Base-by-base conservation (phyloP, 1,140 invertebrate species). In the Psilanteris sp. region DNA sequence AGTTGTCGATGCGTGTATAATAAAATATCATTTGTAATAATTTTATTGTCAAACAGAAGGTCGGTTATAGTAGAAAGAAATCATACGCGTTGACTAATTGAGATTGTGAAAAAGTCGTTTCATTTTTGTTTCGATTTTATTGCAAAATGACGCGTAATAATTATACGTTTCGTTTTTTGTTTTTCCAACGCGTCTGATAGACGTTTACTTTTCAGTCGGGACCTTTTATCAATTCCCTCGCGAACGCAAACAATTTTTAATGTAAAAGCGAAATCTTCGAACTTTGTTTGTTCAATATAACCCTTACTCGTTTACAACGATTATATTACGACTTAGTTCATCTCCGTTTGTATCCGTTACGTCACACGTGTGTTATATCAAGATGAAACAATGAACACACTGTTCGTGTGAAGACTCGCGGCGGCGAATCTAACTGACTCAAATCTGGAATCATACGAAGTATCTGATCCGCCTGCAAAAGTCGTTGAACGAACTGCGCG, bases 291-390 rank as follows among this genome's bases (percentile, higher is more conserved):
- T 54, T 9, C 20, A 36, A 11, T 29, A 32, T 5, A 66, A 44
- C 43, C 18, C 20, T 32, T 26, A 52, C 8, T 36, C 26, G 3
- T 10, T 55, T 55, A 29, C 39, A 46, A 54, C 29, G 46, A 54
- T 54, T 57, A 50, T 20, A 18, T 67, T 55, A 67, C 54, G 34
- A 57, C 24, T 50, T 41, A 59, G 18, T 70, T 29, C 44, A 24
- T 15, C 32, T 39, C 9, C 9, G 2, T 10, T 48, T 68, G 22
- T 27, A 52, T 41, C 46, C 52, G 37, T 71, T 71, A 71, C 54
- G 37, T 71, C 55, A 61, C 52, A 59, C 34, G 9, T 71, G 55
- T 11, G 44, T 61, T 61, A 61, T 71, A 71, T 71, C 55, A 71
- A 54, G 54, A 39, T 48, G 55, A 43, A 70, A 71, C 66, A 71